A percentile compares a stretch with the other conserved stretches of the same genome.
These are phyloP conservation scores for Hydrolagus colliei DNA, from an alignment of 2,797 vertebrate genomes.

Conservation along the genomic window DNA sequence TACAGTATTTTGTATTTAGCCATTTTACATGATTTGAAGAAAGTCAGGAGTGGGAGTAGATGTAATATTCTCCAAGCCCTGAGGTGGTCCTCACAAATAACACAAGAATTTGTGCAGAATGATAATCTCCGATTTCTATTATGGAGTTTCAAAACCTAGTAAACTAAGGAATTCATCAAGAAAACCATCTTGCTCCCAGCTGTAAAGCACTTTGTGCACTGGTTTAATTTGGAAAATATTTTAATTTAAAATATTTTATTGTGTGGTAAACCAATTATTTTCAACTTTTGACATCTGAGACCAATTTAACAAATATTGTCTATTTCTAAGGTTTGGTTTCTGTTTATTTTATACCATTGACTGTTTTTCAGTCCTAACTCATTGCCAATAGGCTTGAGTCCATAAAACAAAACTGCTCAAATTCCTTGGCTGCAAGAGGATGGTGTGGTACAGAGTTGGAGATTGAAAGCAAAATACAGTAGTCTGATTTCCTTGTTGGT, in stretches of 20 bases:
- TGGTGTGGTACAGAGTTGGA: not conserved
- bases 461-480: not conserved
- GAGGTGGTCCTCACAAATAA: slow-evolving; percentile 12
- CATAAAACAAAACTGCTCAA: slow-evolving; percentile 3
- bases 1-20: not conserved
- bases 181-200: slow-evolving; percentile 18
- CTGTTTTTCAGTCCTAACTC: not conserved
- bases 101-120: not conserved
- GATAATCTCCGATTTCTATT: not conserved
- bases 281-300: slow-evolving; percentile 29
- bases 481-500: not conserved
- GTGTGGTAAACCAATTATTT: slow-evolving; percentile 30
- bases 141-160: not conserved
- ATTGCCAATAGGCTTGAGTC: not conserved
- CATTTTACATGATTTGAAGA: not conserved
- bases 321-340: slow-evolving; percentile 19
- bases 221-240: slow-evolving; percentile 30
- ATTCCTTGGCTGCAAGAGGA: not conserved
- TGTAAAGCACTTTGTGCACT: slow-evolving; percentile 3
- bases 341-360: slow-evolving; percentile 8
- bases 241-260: slow-evolving; percentile 27
- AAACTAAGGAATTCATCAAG: not conserved
- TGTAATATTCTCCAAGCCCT: not conserved
- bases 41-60: not conserved
- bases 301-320: slow-evolving; percentile 28